Evolutionary conservation across 35 echinoderm and acorn worm genomes (phyloP).

Genomic region (Ptychodera flava): DNA sequence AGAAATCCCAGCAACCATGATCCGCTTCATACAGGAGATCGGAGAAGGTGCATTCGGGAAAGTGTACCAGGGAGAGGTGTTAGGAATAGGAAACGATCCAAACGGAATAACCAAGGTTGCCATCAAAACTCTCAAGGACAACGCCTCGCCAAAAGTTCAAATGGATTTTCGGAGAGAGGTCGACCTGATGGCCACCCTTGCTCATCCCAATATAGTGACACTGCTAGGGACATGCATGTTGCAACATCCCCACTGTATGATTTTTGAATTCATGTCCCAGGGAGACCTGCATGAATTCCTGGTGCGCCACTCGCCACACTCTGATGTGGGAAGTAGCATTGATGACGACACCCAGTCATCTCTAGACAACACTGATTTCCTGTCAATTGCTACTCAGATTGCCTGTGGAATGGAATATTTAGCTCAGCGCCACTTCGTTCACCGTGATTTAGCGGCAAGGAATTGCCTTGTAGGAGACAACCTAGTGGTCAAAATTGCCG

Average conservation of each 20-base stretch:
- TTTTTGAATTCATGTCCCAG: constrained; percentile 87
- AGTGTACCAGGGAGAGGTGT: constrained; percentile 68
- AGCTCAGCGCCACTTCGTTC: constrained; percentile 86
- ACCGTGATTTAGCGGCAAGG: constrained; percentile 82
- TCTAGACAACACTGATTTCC: constrained; percentile 81
- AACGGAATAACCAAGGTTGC: constrained; percentile 69
- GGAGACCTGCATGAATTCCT: constrained; percentile 90
- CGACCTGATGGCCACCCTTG: constrained; percentile 74
- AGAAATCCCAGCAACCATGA: constrained; percentile 73
- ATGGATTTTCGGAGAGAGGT: constrained; percentile 68
- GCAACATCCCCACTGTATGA: constrained; percentile 71
- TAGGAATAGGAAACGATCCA: constrained; percentile 82
- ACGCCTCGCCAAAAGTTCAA: constrained; percentile 58
- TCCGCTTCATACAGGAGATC: constrained; percentile 82
- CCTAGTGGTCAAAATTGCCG: constrained; percentile 85
- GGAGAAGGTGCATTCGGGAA: constrained; percentile 95
- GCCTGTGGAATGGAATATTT: constrained; percentile 97
- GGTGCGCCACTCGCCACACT: constrained; percentile 87
- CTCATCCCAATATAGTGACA: constrained; percentile 88
- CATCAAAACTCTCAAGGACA: constrained; percentile 74
- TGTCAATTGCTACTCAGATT: constrained; percentile 79
- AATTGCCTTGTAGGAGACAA: constrained; percentile 97
- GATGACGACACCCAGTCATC: constrained; percentile 91
- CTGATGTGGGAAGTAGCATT: constrained; percentile 81
- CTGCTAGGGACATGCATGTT: constrained; percentile 71